Percentiles rank a stretch among this genome's conserved stretches.
Conservation (phyloP, 2,113 vertebrate genomes). For the Lampris incognitus region DNA sequence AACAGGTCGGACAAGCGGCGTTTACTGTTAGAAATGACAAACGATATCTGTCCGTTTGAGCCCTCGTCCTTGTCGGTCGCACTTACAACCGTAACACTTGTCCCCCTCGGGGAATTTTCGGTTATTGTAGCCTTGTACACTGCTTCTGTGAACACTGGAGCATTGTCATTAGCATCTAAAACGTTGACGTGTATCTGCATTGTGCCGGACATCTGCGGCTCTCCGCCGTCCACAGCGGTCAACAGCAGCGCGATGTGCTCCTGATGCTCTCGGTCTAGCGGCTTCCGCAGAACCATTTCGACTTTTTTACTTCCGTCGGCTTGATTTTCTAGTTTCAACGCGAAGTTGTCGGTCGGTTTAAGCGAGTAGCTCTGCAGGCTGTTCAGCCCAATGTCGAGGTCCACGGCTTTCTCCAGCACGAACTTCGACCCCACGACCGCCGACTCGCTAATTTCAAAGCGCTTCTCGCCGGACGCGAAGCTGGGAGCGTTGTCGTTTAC, state of each 20-base stretch:
- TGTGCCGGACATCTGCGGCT: slow-evolving; percentile 60
- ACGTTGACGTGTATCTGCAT: slow-evolving; percentile 62
- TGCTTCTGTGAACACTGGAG: slow-evolving; percentile 68
- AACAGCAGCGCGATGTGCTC: slow-evolving; percentile 47
- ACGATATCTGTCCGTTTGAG: slow-evolving; percentile 80
- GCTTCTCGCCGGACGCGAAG: slow-evolving; percentile 49
- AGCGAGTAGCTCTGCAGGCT: slow-evolving; percentile 81
- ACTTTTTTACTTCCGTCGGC: slow-evolving; percentile 61
- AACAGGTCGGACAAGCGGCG: slow-evolving; percentile 67
- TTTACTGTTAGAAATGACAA: slow-evolving; percentile 71
- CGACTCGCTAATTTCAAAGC: slow-evolving; percentile 69
- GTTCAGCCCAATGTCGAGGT: slow-evolving; percentile 57
- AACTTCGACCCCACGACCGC: slow-evolving; percentile 55
- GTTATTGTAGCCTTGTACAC: slow-evolving; percentile 74
- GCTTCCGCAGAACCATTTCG: slow-evolving; percentile 70
- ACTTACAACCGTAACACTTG: slow-evolving; percentile 66
- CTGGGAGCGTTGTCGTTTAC: slow-evolving; percentile 74
- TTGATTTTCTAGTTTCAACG: slow-evolving; percentile 62
- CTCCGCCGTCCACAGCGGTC: slow-evolving; percentile 58
- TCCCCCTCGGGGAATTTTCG: slow-evolving; percentile 70
- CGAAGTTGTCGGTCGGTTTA: slow-evolving; percentile 72
- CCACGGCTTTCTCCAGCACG: slow-evolving; percentile 41
- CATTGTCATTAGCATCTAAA: slow-evolving; percentile 69
- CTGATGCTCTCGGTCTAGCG: slow-evolving; percentile 58
- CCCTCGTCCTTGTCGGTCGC: slow-evolving; percentile 85